A percentile compares a stretch with the other conserved stretches of the same genome.
Evolutionary conservation across 2,797 vertebrate genomes (phyloP).

Genomic region (Sebastes hopkinsi): DNA sequence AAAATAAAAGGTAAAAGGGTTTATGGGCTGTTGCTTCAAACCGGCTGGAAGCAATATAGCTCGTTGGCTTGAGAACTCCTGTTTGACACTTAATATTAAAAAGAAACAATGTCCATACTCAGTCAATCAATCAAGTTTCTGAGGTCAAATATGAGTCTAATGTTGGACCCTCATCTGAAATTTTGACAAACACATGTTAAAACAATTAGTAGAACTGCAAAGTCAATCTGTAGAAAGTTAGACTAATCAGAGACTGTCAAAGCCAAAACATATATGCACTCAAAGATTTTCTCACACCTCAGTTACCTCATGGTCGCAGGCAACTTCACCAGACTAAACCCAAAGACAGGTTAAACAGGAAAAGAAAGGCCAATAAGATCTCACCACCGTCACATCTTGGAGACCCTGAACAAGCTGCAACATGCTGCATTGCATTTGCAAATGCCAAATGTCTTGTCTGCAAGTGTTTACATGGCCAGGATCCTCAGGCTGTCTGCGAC

Average conservation of each 20-base stretch:
- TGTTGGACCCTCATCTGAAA: neutral
- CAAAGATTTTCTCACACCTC: neutral
- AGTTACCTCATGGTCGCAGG: neutral
- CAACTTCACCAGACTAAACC: neutral
- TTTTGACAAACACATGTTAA: neutral
- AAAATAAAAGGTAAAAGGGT: neutral
- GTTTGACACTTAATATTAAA: neutral
- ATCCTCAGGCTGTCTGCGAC: no score
- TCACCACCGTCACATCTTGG: neutral
- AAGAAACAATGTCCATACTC: neutral
- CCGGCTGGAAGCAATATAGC: neutral
- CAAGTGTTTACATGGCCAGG: no score
- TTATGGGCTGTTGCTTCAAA: neutral
- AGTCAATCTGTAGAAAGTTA: neutral
- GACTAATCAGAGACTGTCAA: neutral
- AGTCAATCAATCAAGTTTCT: neutral
- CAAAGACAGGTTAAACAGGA: neutral
- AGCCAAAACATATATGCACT: neutral
- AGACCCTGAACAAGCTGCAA: neutral
- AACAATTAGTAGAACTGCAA: neutral
- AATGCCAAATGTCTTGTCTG: no score
- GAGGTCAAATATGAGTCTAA: neutral
- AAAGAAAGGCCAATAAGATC: neutral
- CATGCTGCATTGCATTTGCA: no score
- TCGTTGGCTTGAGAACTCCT: neutral